Percentiles rank a stretch among this genome's conserved stretches.
Evolutionary conservation across 2,113 vertebrate genomes (phyloP).

Genomic region (Ceratotherium simum): DNA sequence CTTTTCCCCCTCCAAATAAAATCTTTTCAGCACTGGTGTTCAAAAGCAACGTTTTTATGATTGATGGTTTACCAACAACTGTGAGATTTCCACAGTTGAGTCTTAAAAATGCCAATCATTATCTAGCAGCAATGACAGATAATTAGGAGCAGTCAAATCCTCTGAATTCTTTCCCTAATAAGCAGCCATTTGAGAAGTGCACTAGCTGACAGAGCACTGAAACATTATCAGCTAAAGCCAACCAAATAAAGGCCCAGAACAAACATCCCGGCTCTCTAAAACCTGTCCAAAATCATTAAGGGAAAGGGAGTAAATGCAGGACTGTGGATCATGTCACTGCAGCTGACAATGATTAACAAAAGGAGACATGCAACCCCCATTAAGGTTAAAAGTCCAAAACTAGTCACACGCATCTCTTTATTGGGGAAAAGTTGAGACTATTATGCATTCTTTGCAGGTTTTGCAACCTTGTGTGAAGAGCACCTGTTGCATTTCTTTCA

Average conservation of each 20-base stretch:
- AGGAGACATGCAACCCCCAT: slow-evolving; percentile 88
- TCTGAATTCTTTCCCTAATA: slow-evolving; percentile 84
- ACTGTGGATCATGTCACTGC: slow-evolving; percentile 89
- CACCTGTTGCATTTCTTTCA: slow-evolving; percentile 82
- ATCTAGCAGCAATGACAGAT: slow-evolving; percentile 91
- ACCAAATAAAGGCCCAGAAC: slow-evolving; percentile 86
- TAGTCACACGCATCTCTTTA: slow-evolving; percentile 87
- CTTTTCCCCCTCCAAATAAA: slow-evolving; percentile 73
- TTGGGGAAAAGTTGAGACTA: slow-evolving; percentile 85
- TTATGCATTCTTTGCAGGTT: slow-evolving; percentile 85
- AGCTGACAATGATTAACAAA: slow-evolving; percentile 90
- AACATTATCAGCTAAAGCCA: slow-evolving; percentile 87
- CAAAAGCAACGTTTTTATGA: slow-evolving; percentile 84
- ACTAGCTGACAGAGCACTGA: slow-evolving; percentile 86
- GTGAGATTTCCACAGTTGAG: slow-evolving; percentile 86
- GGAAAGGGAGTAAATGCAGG: slow-evolving; percentile 84
- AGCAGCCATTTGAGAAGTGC: slow-evolving; percentile 87
- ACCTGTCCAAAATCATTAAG: slow-evolving; percentile 84
- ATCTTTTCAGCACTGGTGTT: slow-evolving; percentile 88
- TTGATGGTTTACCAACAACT: slow-evolving; percentile 86
- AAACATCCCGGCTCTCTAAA: slow-evolving; percentile 86
- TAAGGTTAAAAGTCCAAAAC: slow-evolving; percentile 86
- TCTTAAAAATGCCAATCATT: slow-evolving; percentile 89
- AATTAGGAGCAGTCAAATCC: slow-evolving; percentile 86
- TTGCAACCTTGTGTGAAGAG: slow-evolving; percentile 84